Percentiles rank a stretch among this genome's conserved stretches.
Conservation (phyloP, 2,113 vertebrate species). For the Rhinichthys klamathensis region DNA sequence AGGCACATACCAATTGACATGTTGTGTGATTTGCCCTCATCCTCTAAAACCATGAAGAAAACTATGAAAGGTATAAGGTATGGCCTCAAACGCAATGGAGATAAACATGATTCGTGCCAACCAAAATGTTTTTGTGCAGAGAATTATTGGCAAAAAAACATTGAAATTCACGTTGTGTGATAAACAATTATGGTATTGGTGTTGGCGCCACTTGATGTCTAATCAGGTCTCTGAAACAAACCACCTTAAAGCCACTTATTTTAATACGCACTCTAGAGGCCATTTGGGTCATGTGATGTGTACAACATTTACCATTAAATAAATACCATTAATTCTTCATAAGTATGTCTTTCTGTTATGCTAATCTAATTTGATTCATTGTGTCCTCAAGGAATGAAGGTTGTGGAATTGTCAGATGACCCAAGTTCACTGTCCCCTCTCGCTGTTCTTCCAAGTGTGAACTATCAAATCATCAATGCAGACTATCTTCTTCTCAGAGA, state of each 20-base stretch:
- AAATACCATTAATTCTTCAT: neutral
- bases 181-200: neutral
- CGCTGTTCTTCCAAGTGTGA: slow-evolving; percentile 81
- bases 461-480: slow-evolving; percentile 80
- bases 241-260: neutral
- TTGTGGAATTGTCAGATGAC: slow-evolving; percentile 77
- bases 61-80: neutral
- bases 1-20: neutral
- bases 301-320: neutral
- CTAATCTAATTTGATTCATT: slow-evolving; percentile 13
- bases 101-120: neutral
- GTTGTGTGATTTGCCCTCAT: neutral
- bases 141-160: neutral
- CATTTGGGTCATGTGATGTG: neutral
- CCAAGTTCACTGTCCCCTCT: slow-evolving; percentile 72
- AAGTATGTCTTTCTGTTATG: neutral
- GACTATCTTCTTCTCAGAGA: slow-evolving; percentile 87
- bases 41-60: neutral
- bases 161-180: neutral
- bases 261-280: neutral
- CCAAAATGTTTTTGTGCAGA: neutral
- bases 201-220: neutral
- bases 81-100: neutral
- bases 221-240: neutral
- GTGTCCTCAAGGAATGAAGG: slow-evolving; percentile 68